Evolutionary conservation across 2,888 invertebrate genomes (phyloP), one percentile per base, ranked within the genome.

Genomic region (Saturnia japonica): DNA sequence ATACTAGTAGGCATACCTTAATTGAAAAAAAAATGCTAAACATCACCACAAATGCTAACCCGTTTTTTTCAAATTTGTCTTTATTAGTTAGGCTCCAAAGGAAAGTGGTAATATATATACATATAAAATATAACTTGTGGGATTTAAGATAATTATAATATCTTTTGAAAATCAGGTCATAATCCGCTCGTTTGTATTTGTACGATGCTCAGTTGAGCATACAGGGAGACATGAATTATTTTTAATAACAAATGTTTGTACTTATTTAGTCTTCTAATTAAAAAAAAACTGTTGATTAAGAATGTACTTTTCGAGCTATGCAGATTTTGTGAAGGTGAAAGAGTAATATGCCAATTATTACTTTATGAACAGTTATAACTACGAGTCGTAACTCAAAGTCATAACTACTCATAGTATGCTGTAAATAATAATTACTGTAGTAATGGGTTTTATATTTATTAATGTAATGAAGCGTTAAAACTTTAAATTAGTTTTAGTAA

Each of bases 401-500:
- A 54, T 22, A 19, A 60, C 40, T 25, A 25, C 12, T 62, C 43
- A 9, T 28, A 25, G 51, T 68, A 22, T n/a, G 16, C 9, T 60
- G 16, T n/a, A 51, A 43, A 51, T 28, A 43, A 28, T 67, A 69
- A 34, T 7, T 57, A 51, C n/a, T 51, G 19, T n/a, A 51, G 51
- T 66, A 68, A 68, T 67, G 43, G 57, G 54, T 66, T 69, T 74
- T 68, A 74, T 77, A 76, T 80, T 76, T 76, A 77, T 78, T 76
- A 80, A 74, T 75, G 70, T 74, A 76, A 70, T 72, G 70, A 72
- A 71, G 73, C 72, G 77, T 70, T 72, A 72, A 84, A 28, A 84
- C 74, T 84, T 82, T 82, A 83, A 79, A 82, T 82, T 81, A 82
- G 82, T 83, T 83, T 77, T 34, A 74, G 68, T 71, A 64, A 64